Base-by-base conservation (phyloP, 2,888 invertebrate species). In the Papilio protenor region DNA sequence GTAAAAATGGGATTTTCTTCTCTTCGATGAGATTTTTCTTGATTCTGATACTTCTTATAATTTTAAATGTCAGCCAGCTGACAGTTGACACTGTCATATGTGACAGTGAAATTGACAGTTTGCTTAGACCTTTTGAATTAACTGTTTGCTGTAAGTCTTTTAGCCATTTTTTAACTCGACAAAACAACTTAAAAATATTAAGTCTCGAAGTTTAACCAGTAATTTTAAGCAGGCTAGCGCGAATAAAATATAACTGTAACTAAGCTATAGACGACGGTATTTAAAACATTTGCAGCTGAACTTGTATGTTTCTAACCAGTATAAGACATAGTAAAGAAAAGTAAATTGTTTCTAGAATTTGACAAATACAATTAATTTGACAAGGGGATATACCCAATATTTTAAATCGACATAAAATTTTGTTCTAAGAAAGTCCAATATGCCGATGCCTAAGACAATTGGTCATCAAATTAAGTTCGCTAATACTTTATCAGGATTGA, bases 381-480 rank as follows among this genome's bases (percentile, higher is more conserved):
- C 66, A 21, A 69, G 21, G 45, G 0, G 1, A n/a, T 40, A 8
- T 5, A 12, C n/a, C n/a, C 45, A 45, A 45, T 45, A 21, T 45
- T 45, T 21, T 69, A 3, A 40, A 40, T 40, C 27, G 12, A 14
- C 4, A 16, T 52, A 52, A n/a, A 16, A 40, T 61, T 55, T n/a
- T 40, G 12, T 69, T 8, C 14, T 0, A 47, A 71, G 74, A 16
- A 33, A 1, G 14, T 23, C 18, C 45, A 79, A 61, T 49, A 85
- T 84, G 83, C 82, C 83, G 33, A 80, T 81, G 80, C 82, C 82
- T 73, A 82, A 87, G 84, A 83, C 87, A 81, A 86, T 90, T 77
- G 91, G 90, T 0, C 91, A 92, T 82, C 85, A 85, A 80, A 82
- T 92, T 1, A 83, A 79, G 74, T 93, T 92, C 80, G 79, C 81